These are phyloP conservation scores for Rhinolophus sinicus DNA, from an alignment of 2,113 vertebrate species.

Conservation along the genomic window DNA sequence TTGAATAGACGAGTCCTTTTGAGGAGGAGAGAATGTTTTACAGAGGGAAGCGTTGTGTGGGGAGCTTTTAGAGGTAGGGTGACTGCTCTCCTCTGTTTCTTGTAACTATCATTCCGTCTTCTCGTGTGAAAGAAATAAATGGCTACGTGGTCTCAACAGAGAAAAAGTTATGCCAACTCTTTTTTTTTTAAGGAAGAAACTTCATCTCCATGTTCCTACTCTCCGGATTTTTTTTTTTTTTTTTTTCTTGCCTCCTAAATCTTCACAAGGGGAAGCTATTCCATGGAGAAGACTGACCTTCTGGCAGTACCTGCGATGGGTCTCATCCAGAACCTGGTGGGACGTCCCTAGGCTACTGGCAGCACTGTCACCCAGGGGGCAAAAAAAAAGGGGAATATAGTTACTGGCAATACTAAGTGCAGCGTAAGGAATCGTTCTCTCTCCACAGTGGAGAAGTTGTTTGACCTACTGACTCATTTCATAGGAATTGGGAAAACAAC, in stretches of 20 bases:
- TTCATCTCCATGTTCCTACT: background rate
- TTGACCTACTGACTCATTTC: conserved; percentile 89
- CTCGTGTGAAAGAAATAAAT: background rate
- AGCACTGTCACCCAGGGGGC: background rate
- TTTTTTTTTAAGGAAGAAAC: conserved; percentile 26
- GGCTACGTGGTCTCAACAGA: conserved; percentile 37
- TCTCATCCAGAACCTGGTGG: conserved; percentile 68
- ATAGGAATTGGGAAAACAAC: conserved; percentile 84
- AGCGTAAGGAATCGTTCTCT: conserved; percentile 79
- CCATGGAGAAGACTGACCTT: background rate
- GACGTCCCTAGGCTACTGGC: background rate
- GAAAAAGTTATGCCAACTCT: conserved; percentile 57
- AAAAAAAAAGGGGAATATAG: background rate
- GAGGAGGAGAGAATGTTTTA: conserved; percentile 47
- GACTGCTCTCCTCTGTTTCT: conserved; percentile 31
- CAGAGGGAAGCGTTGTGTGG: conserved; percentile 39
- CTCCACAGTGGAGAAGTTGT: conserved; percentile 78
- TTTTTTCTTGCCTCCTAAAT: background rate
- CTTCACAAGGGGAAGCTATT: conserved; percentile 67
- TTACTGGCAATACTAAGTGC: conserved; percentile 69
- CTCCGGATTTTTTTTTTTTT: background rate
- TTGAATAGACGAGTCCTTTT: background rate
- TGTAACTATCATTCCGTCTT: background rate
- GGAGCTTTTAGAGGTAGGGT: background rate
- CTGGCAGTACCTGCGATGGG: conserved; percentile 51